Conservation (phyloP, 2,113 vertebrate genomes). For the Asarcornis scutulata region DNA sequence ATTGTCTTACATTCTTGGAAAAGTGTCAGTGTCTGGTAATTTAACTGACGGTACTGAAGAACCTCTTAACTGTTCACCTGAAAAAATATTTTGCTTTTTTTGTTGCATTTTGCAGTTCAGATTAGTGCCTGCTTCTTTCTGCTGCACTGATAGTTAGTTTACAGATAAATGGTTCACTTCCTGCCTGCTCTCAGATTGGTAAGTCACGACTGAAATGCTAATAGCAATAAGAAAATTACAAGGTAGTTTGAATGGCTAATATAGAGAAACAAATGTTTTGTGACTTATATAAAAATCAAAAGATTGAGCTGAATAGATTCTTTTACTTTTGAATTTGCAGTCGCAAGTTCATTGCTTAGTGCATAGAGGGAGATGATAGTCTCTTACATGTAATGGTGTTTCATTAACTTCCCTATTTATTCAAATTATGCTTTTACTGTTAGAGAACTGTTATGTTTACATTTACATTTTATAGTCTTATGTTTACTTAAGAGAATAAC, state of each 20-base stretch:
- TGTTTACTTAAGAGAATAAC: conserved; percentile 65
- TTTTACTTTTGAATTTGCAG: conserved; percentile 10
- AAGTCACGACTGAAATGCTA: not conserved
- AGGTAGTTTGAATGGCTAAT: not conserved
- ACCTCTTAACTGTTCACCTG: not conserved
- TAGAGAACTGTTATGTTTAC: conserved; percentile 40
- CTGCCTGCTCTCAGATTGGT: not conserved
- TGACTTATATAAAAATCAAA: conserved; percentile 2
- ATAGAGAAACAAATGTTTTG: not conserved
- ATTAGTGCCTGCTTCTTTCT: not conserved
- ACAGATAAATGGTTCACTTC: not conserved
- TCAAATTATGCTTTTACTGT: conserved; percentile 59
- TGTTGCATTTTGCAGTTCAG: not conserved
- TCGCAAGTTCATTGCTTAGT: not conserved
- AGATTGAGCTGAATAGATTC: conserved; percentile 2
- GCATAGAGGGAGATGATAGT: not conserved
- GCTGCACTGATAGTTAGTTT: not conserved
- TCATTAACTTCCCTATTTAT: conserved; percentile 58
- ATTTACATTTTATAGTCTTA: conserved; percentile 58
- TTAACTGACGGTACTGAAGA: not conserved
- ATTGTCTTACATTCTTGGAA: not conserved
- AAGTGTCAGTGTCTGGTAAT: rapidly evolving
- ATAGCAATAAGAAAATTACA: not conserved
- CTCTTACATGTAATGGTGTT: conserved; percentile 43
- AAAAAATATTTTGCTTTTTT: not conserved